Evolutionary conservation across 2,888 invertebrate genomes (phyloP), one percentile per base, ranked within the genome.

Genomic region (Ryuthela nishihirai): DNA sequence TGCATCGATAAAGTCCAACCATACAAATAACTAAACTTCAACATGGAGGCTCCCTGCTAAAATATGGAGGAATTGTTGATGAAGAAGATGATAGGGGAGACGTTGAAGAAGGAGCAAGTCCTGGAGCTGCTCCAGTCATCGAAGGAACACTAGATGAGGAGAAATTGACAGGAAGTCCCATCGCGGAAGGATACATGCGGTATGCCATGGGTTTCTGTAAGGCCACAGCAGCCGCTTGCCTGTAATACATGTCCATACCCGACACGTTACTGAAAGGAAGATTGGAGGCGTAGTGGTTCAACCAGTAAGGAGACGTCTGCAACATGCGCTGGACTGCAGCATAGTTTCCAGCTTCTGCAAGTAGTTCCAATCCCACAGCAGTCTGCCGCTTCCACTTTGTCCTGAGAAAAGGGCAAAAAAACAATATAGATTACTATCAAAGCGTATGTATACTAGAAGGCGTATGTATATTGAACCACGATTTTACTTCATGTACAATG

Each of bases 311-410:
- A 4, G 65, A 54, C 3, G 65, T 62, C 43, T 67, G 67, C 4
- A 80, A 71, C 64, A 98, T 80, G 63, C 97, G 83, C 78, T 97
- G 97, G 72, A 99, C 91, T n/a, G 98, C 98, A 1, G 95, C 95
- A 77, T 92, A 93, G 79, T 97, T 98, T 7, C 94, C 94, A 0
- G 97, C 94, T 75, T 99, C 99, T 2, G 95, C 93, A 53, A 99
- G 79, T 35, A 99, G 82, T 74, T 99, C 99, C 68, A 97, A 77
- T 0, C 98, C 97, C 2, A 98, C 98, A 0, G 98, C 94, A 15
- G 98, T 95, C 76, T 98, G 98, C 1, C 98, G 84, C 77, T 98
- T 98, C 98, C 98, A 99, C 80, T 98, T 98, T 74, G 98, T 98
- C 76, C 93, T 92, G 82, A 29, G 73, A 71, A 36, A 20, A 23